phyloP scores from a whole-genome alignment of 1,140 invertebrate species.

The Mizuhopecten yessoensis region DNA sequence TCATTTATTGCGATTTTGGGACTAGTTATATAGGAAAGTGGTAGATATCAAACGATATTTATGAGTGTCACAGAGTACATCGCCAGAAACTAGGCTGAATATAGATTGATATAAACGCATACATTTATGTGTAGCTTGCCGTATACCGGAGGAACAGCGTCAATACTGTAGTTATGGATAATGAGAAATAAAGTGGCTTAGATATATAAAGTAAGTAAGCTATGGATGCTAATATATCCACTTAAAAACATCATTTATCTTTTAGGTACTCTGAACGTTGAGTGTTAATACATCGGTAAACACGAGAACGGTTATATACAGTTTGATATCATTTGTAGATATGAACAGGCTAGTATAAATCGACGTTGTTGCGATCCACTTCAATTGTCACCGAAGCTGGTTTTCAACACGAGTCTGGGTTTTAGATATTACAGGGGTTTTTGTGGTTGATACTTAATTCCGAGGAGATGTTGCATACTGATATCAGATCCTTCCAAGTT shows the following conservation, averaged over 20 bases:
- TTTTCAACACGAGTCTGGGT: no score
- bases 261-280: background rate
- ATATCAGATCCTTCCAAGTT: no score
- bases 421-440: no score
- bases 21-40: background rate
- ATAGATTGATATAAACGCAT: background rate
- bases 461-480: no score
- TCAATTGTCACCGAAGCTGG: no score
- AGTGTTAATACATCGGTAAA: background rate
- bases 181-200: background rate
- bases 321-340: no score
- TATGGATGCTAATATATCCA: background rate
- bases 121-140: background rate
- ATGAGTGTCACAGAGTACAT: background rate
- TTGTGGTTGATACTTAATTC: no score
- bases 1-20: conserved; percentile 27
- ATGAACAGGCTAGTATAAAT: no score
- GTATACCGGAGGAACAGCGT: background rate
- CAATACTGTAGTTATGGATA: background rate
- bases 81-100: background rate
- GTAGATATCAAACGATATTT: conserved; percentile 6
- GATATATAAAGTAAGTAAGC: background rate
- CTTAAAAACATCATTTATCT: background rate
- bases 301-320: no score
- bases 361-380: no score